Evolutionary conservation across 2,888 invertebrate genomes (phyloP), one percentile per base, ranked within the genome.

Genomic region (Tipula confusa): DNA sequence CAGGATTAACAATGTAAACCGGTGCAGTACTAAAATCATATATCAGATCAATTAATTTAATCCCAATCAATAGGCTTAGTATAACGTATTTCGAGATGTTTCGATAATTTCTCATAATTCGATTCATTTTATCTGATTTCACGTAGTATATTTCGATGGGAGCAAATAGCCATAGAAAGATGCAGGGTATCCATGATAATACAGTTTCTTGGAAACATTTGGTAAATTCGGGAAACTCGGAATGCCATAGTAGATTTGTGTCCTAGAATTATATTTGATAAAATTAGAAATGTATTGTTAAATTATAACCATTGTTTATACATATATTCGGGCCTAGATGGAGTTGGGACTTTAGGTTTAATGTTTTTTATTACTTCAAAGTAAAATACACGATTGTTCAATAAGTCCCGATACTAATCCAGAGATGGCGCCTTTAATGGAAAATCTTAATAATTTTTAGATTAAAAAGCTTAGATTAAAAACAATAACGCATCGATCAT

Each of bases 191-290:
- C 95, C 95, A 95, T 83, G 93, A 89, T 79, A 95, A 87, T 13
- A 93, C 91, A 0, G 95, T 94, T 86, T 92, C 92, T 89, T 94
- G 93, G 88, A 95, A 95, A 88, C 95, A 95, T 86, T 90, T 90
- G 83, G 95, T 94, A 84, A 95, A 90, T 87, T 93, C 92, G 11
- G 84, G 95, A 87, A 92, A 90, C 11, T 91, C 89, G 1, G 94
- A 92, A 86, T 92, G 86, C 94, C 94, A 94, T 84, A 93, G 91
- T 86, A 92, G 86, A 9, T 64, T 64, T 64, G 64, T 24, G 11
- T 64, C 24, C 64, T 64, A 11, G 24, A 64, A 64, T 24, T 33
- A 33, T 9, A 33, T 9, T 33, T 33, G 33, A n/a, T n/a, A n/a
- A n/a, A n/a, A n/a, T n/a, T n/a, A n/a, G n/a, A n/a, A n/a, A n/a